phyloP scores from a whole-genome alignment of 2,113 vertebrate genomes.

The Balaenoptera acutorostrata region DNA sequence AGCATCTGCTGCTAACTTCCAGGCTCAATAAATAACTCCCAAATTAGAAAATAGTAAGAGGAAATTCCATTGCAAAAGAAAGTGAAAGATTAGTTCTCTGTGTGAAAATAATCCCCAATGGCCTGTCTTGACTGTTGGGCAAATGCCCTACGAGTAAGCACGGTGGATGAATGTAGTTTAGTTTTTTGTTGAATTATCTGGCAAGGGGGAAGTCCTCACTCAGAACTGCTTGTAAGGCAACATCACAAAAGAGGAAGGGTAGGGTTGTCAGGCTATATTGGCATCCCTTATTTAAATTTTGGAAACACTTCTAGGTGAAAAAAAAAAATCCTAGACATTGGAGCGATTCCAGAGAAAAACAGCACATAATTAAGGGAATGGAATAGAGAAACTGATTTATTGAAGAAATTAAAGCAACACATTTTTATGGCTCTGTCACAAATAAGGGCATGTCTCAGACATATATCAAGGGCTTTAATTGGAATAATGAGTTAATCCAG shows the following conservation, averaged over 20 bases:
- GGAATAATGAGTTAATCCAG: constrained; percentile 72
- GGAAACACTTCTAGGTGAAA: not conserved
- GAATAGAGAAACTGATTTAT: constrained; percentile 66
- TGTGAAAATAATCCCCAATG: not conserved
- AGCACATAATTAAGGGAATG: constrained; percentile 68
- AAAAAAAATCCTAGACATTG: constrained; percentile 34
- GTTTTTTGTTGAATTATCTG: not conserved
- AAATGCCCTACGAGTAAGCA: not conserved
- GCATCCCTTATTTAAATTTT: not conserved
- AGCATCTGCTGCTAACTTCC: not conserved
- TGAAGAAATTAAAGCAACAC: constrained; percentile 63
- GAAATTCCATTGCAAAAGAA: not conserved
- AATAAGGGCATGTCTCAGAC: constrained; percentile 65
- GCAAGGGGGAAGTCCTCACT: not conserved
- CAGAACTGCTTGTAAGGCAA: not conserved
- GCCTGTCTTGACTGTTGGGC: not conserved
- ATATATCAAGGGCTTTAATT: constrained; percentile 71
- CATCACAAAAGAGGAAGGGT: not conserved
- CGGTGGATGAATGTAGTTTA: not conserved
- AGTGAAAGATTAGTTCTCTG: not conserved
- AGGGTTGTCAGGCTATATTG: not conserved
- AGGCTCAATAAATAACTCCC: not conserved
- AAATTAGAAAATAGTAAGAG: not conserved
- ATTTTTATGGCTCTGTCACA: constrained; percentile 68
- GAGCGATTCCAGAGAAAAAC: constrained; percentile 61